These are phyloP conservation scores for Peribatodes rhomboidaria DNA, from an alignment of 2,888 invertebrate species.

Conservation along the genomic window DNA sequence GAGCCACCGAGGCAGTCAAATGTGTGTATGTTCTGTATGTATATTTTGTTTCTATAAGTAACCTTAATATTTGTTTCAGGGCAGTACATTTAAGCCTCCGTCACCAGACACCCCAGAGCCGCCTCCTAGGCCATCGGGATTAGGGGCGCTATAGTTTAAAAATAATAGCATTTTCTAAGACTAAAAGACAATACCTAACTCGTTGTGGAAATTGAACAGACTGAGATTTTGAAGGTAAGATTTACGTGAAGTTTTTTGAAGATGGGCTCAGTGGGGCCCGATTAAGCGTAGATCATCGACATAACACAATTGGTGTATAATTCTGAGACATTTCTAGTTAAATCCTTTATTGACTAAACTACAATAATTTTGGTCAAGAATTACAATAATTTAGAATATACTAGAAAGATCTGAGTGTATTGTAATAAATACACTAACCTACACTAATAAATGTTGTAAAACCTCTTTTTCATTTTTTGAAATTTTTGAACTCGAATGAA, in stretches of 20 bases:
- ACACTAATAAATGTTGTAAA: too few relatives aligned
- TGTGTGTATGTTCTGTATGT: too few relatives aligned
- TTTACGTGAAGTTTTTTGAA: too few relatives aligned
- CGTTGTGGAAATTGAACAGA: not conserved
- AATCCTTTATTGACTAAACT: too few relatives aligned
- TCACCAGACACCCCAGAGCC: slow-evolving; percentile 81
- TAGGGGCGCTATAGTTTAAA: slow-evolving; percentile 63
- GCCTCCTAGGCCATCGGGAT: slow-evolving; percentile 74
- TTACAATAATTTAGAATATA: not conserved
- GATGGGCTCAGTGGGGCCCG: too few relatives aligned
- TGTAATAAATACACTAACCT: too few relatives aligned
- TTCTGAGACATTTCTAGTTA: too few relatives aligned
- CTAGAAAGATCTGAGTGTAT: too few relatives aligned
- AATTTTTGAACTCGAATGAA: too few relatives aligned
- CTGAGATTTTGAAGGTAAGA: not conserved
- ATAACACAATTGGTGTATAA: too few relatives aligned
- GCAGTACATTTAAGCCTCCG: slow-evolving; percentile 92
- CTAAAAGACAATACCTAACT: not conserved
- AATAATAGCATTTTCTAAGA: not conserved
- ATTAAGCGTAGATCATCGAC: not conserved
- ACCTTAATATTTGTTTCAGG: slow-evolving; percentile 64
- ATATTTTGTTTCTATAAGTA: not conserved
- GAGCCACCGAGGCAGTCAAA: too few relatives aligned
- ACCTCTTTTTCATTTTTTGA: too few relatives aligned
- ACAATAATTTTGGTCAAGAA: not conserved